phyloP scores from a whole-genome alignment of 2,113 vertebrate genomes.

The Hassar affinis region DNA sequence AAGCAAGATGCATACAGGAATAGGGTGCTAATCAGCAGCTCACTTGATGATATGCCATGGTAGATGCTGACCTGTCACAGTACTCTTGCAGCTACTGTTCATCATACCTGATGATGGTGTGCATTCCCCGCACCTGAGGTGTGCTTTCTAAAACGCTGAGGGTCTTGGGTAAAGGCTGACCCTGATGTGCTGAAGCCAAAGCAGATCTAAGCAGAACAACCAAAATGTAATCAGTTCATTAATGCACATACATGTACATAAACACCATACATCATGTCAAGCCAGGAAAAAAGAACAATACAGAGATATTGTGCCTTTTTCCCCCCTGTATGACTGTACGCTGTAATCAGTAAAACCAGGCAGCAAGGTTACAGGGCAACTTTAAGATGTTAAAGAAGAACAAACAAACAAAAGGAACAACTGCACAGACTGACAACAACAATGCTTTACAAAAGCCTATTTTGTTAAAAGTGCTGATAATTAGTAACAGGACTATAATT shows the following conservation, averaged over 20 bases:
- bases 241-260: background rate
- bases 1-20: background rate
- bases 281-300: background rate
- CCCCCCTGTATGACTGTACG: background rate
- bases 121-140: slow-evolving; percentile 87
- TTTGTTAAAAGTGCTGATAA: too few species aligned
- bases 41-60: background rate
- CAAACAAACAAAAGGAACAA: background rate
- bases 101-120: slow-evolving; percentile 89
- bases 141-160: slow-evolving; percentile 84
- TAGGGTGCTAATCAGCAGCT: background rate
- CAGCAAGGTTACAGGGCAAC: background rate
- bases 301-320: background rate
- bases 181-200: slow-evolving; percentile 86
- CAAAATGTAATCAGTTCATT: background rate
- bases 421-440: slow-evolving; percentile 2
- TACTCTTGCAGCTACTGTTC: background rate
- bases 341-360: background rate
- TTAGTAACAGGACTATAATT: too few species aligned
- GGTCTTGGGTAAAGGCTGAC: slow-evolving; percentile 81
- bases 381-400: background rate
- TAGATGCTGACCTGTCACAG: too few species aligned
- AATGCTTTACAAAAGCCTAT: background rate
- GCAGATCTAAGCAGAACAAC: slow-evolving; percentile 72
- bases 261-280: slow-evolving; percentile 28